Evolutionary conservation across 2,797 vertebrate genomes (phyloP).

Genomic region (Gymnothorax reevesii): DNA sequence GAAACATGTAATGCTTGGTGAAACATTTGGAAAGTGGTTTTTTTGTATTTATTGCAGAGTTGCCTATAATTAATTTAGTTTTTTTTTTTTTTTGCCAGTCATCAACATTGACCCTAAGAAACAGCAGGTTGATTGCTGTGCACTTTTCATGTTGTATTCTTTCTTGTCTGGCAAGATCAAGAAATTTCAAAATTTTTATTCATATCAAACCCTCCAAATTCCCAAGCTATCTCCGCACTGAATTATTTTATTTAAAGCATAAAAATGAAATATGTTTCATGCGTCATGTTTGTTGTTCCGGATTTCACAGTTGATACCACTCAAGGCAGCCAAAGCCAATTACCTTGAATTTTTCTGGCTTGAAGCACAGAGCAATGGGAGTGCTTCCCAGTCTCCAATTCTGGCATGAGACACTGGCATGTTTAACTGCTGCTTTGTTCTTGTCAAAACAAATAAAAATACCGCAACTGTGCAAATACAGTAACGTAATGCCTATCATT

Average conservation of each 20-base stretch:
- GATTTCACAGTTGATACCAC: neutral
- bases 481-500: neutral
- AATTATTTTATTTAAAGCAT: neutral
- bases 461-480: neutral
- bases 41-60: neutral
- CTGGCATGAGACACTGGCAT: neutral
- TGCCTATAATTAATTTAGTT: neutral
- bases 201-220: neutral
- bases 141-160: neutral
- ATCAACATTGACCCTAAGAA: neutral
- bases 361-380: neutral
- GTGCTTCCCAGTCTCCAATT: neutral
- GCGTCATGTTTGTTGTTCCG: neutral
- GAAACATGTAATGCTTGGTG: neutral
- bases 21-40: neutral
- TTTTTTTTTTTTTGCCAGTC: neutral
- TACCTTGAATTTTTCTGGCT: neutral
- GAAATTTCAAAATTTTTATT: neutral
- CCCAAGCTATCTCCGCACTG: neutral
- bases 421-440: neutral
- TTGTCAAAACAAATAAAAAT: conserved; percentile 8
- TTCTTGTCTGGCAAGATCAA: neutral
- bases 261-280: neutral
- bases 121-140: neutral
- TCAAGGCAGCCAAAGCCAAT: neutral